Evolutionary conservation across 2,797 vertebrate genomes (phyloP), one percentile per base, ranked within the genome.

Genomic region (Enoplosus armatus): DNA sequence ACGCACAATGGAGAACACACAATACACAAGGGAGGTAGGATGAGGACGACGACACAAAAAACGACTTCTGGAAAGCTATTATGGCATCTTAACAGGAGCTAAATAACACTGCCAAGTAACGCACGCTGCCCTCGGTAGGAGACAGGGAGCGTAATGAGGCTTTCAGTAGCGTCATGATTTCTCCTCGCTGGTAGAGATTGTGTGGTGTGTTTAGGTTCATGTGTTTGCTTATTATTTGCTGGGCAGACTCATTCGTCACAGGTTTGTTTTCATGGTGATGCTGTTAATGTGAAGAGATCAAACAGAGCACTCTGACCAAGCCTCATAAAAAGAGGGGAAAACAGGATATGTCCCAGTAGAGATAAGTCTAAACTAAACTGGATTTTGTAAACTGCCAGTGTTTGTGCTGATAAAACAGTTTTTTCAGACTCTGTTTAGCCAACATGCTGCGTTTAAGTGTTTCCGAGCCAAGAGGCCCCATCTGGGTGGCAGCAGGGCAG

Each of bases 271-370:
- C 72, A 84, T 51, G 51, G 72, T 8, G 14, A 63, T 55, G 79
- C 66, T 70, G 79, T 88, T 80, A 88, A 88, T 72, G 67, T 41
- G 75, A 75, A 26, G 73, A 90, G 87, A 93, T 93, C 88, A 93
- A 93, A 93, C 82, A 82, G 64, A 75, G 80, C n/a, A n/a, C 64
- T 35, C 72, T 70, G 72, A 65, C 64, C 61, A 43, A 70, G 77
- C 83, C 89, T 83, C 88, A 89, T 87, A 70, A 93, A 89, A 89
- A 58, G 69, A 85, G 59, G 27, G 87, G 85, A 93, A n/a, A 90
- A 80, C 85, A 79, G 75, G 85, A 86, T 82, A 77, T 76, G 62
- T 85, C 62, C 74, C 56, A 61, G 69, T 56, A 48, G 72, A 82
- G 71, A 73, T 66, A 71, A 62, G 70, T 78, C 75, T 50, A 55